Conservation (phyloP, 2,113 vertebrate species). For the Mormyrus iriodes region DNA sequence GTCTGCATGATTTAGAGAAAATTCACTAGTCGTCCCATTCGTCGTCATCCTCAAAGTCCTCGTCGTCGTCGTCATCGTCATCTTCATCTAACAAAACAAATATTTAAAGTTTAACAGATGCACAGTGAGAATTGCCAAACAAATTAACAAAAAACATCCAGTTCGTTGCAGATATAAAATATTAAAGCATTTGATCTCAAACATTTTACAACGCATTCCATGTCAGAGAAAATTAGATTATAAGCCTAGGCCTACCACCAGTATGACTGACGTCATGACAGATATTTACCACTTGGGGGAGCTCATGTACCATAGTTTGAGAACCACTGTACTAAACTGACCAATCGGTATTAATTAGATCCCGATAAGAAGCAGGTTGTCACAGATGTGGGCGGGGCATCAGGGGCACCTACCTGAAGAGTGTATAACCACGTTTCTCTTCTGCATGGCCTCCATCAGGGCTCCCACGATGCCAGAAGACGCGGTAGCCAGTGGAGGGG, state of each 20-base stretch:
- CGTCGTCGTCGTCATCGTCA: constrained; percentile 93
- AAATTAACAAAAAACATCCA: not conserved
- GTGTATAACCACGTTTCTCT: constrained; percentile 99
- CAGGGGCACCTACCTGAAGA: constrained; percentile 76
- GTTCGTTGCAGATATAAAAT: not conserved
- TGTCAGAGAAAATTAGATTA: too few relatives aligned
- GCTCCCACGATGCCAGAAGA: constrained; percentile 88
- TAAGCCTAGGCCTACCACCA: not conserved
- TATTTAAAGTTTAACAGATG: not conserved
- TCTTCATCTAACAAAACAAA: constrained; percentile 75
- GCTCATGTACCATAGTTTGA: not conserved
- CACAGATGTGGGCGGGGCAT: not conserved
- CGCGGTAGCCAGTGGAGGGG: constrained; percentile 70
- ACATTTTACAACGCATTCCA: not conserved
- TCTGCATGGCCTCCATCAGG: constrained; percentile 98
- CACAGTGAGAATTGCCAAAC: not conserved
- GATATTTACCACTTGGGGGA: not conserved
- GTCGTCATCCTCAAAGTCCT: constrained; percentile 98
- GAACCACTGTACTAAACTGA: not conserved
- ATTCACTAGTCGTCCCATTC: constrained; percentile 93
- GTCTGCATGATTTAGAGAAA: constrained; percentile 63
- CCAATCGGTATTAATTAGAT: not conserved
- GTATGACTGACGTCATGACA: not conserved
- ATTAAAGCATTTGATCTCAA: not conserved
- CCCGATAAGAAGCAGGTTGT: not conserved